A percentile compares a stretch with the other conserved stretches of the same genome.
These are phyloP conservation scores for Heliocidaris erythrogramma DNA, from an alignment of 35 echinoderm and acorn worm genomes.

Conservation along the genomic window DNA sequence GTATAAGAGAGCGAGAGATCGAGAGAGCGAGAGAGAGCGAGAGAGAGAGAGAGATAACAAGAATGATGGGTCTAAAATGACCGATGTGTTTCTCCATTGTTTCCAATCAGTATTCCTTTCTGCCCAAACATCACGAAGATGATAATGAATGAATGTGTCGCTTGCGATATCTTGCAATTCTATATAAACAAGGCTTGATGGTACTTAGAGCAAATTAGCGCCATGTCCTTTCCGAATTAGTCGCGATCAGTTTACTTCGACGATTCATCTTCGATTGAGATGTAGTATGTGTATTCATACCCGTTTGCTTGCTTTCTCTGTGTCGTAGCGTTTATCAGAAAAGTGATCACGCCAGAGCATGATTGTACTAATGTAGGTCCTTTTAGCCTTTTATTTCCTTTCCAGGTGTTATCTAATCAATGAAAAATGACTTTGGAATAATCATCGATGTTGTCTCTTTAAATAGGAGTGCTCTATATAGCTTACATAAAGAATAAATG, in stretches of 20 bases:
- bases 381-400: no score
- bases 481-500: no score
- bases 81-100: neutral
- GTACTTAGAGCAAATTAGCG: constrained; percentile 10
- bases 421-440: no score
- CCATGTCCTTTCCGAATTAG: constrained; percentile 1
- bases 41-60: no score
- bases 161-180: neutral
- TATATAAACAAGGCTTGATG: neutral
- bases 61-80: neutral
- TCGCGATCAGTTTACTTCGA: neutral
- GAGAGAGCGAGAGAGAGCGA: no score
- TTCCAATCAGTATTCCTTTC: neutral
- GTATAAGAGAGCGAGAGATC: no score
- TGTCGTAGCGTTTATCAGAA: no score
- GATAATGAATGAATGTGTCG: neutral
- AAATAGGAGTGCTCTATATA: no score
- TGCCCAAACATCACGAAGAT: neutral
- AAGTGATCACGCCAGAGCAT: no score
- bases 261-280: neutral
- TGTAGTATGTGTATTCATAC: neutral
- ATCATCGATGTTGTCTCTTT: no score
- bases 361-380: no score
- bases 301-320: neutral
- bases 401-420: no score